Evolutionary conservation across 2,113 vertebrate species (phyloP).

Genomic region (Ameiurus melas): DNA sequence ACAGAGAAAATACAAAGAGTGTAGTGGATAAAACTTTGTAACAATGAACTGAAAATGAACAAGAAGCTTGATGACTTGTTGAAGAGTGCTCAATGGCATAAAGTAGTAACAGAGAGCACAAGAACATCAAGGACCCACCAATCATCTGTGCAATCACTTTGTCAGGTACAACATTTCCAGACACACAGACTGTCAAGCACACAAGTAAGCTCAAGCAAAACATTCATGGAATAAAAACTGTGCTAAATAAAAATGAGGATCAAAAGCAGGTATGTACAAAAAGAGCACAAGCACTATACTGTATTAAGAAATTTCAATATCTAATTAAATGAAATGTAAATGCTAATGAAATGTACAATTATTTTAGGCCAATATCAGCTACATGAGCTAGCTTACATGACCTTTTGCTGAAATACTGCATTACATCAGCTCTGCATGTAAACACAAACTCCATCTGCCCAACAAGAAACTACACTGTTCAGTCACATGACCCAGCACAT

Average conservation of each 20-base stretch:
- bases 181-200: neutral
- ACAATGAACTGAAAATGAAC: neutral
- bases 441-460: neutral
- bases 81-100: neutral
- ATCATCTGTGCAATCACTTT: neutral
- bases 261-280: neutral
- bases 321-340: neutral
- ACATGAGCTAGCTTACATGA: neutral
- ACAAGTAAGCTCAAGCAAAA: neutral
- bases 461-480: neutral
- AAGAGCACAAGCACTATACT: neutral
- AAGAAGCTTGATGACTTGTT: neutral
- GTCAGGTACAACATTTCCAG: neutral
- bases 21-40: neutral
- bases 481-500: neutral
- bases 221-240: neutral
- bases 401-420: neutral
- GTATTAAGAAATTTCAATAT: neutral
- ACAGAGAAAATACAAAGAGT: neutral
- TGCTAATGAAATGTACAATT: neutral
- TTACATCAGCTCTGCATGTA: neutral
- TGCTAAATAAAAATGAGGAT: neutral
- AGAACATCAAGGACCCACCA: neutral
- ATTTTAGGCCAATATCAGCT: neutral
- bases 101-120: slow-evolving; percentile 5